phyloP scores from a whole-genome alignment of 2,113 vertebrate species.

The Gallinago paraguaiae region DNA sequence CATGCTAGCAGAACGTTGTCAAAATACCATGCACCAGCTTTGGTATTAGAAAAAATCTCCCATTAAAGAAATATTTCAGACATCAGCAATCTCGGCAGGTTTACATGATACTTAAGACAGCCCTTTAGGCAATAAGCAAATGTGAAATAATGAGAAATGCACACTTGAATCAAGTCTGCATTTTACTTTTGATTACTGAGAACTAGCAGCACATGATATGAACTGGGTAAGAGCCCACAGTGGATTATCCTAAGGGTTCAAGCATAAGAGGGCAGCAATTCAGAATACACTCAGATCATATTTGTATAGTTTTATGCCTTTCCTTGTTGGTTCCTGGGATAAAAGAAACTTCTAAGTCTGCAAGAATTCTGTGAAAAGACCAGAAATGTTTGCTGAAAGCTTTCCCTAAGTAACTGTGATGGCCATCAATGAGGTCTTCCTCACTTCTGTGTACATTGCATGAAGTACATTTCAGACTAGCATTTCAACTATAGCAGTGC shows the following conservation, averaged over 20 bases:
- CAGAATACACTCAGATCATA: neutral
- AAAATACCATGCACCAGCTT: neutral
- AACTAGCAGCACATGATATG: neutral
- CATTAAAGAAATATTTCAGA: neutral
- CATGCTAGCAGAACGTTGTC: neutral
- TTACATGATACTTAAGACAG: neutral
- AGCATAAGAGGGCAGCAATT: neutral
- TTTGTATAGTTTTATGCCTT: neutral
- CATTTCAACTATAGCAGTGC: neutral
- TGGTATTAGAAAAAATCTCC: neutral
- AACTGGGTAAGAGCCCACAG: neutral
- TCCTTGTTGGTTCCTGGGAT: neutral
- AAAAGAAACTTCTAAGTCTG: neutral
- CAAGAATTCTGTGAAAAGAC: neutral
- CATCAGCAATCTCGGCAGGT: neutral
- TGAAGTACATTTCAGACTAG: neutral
- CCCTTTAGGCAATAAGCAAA: neutral
- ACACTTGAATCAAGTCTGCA: neutral
- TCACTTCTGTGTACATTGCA: neutral
- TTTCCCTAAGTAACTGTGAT: neutral
- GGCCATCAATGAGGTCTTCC: neutral
- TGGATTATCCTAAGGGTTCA: neutral
- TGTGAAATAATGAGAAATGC: neutral
- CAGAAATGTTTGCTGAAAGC: slow-evolving; percentile 11
- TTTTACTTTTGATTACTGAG: neutral